Evolutionary conservation across 2,797 vertebrate genomes (phyloP).

Genomic region (Phyllotis vaccarum): DNA sequence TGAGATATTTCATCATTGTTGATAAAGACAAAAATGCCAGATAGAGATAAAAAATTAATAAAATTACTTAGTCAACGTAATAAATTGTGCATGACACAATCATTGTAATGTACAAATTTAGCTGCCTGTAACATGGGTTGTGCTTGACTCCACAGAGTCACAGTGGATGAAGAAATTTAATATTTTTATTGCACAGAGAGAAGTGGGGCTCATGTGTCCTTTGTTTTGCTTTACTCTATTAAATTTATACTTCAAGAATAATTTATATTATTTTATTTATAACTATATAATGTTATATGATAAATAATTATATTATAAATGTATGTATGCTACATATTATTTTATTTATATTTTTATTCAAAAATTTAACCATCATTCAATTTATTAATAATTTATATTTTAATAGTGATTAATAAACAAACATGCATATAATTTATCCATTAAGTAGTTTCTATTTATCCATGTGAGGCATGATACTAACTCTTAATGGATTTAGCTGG

Average conservation of each 20-base stretch:
- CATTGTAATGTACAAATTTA: not conserved
- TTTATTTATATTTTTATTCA: not conserved
- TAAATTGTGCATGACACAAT: not conserved
- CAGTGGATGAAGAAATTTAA: not conserved
- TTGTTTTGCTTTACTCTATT: not conserved
- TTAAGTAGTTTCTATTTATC: not conserved
- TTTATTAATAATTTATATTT: not conserved
- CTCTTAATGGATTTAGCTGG: not conserved
- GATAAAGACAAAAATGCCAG: not conserved
- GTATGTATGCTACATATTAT: not conserved
- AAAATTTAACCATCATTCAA: not conserved
- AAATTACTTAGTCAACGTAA: not conserved
- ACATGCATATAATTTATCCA: not conserved
- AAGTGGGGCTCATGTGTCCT: not conserved
- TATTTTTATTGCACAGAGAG: not conserved
- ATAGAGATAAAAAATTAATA: not conserved
- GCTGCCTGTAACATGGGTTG: not conserved
- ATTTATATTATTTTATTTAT: not conserved
- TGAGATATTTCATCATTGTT: not conserved
- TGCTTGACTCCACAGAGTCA: not conserved
- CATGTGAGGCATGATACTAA: not conserved
- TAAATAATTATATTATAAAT: not conserved
- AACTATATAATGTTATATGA: not conserved
- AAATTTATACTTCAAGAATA: not conserved
- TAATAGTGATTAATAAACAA: not conserved